phyloP scores from a whole-genome alignment of 2,113 vertebrate species.

The Fulmarus glacialis region DNA sequence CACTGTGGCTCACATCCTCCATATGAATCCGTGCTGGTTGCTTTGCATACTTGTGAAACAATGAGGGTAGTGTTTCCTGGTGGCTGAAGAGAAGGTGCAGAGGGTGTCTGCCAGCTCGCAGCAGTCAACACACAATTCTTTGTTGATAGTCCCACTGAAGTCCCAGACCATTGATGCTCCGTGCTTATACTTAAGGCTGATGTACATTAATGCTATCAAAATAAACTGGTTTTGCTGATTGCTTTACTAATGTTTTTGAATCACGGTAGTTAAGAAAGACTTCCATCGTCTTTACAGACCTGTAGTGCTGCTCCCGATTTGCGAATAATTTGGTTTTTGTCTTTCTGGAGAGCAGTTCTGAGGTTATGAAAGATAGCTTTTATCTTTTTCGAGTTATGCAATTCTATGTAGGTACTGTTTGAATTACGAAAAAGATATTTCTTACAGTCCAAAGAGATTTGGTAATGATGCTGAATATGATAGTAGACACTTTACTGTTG shows the following conservation, averaged over 20 bases:
- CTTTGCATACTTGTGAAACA: conserved; percentile 24
- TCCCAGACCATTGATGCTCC: not conserved
- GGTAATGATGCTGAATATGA: not conserved
- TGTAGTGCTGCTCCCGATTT: not conserved
- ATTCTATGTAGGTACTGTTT: not conserved
- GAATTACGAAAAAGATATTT: not conserved
- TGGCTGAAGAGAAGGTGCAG: conserved; percentile 29
- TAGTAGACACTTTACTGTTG: not conserved
- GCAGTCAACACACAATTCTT: conserved; percentile 36
- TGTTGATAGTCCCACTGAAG: conserved; percentile 24
- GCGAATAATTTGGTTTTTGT: not conserved
- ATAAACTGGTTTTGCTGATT: not conserved
- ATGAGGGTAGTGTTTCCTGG: conserved; percentile 11
- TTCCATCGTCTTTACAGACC: not conserved
- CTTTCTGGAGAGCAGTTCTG: not conserved
- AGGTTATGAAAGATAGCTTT: not conserved
- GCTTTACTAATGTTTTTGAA: not conserved
- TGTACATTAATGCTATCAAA: not conserved
- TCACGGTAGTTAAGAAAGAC: not conserved
- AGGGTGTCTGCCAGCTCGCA: conserved; percentile 17
- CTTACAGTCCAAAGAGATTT: not conserved
- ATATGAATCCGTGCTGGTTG: not conserved
- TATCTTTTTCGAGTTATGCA: not conserved
- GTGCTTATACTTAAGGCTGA: not conserved
- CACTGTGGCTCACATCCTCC: not conserved